phyloP scores from a whole-genome alignment of 2,113 vertebrate species.

The Isichthys henryi region DNA sequence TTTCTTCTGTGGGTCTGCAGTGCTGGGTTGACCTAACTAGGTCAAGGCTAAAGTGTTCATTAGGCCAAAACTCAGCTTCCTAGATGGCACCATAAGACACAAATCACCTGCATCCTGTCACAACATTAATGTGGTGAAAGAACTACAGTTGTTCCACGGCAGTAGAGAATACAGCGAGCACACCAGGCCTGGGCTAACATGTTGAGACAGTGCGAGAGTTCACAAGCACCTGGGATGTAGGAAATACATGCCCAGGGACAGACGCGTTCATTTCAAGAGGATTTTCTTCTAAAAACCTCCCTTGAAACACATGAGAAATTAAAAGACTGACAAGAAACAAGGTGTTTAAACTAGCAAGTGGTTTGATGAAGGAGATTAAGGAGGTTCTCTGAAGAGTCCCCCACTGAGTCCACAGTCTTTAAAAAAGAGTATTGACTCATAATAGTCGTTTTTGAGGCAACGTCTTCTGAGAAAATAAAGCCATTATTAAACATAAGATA shows the following conservation, averaged over 20 bases:
- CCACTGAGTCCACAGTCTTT: neutral
- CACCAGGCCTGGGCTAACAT: neutral
- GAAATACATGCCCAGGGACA: neutral
- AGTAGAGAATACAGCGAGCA: neutral
- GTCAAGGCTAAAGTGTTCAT: conserved; percentile 4
- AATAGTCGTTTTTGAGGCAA: neutral
- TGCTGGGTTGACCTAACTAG: conserved; percentile 8
- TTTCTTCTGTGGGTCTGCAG: neutral
- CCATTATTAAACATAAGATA: neutral
- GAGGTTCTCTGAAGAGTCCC: neutral
- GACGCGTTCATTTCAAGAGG: neutral
- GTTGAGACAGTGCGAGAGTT: neutral
- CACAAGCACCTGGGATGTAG: neutral
- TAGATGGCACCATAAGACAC: neutral
- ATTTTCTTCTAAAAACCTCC: neutral
- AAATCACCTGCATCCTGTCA: neutral
- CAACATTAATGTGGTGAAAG: neutral
- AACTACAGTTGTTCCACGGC: no score
- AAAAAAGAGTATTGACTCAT: neutral
- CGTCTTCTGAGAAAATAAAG: neutral
- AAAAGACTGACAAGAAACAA: neutral
- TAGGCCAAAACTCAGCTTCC: neutral
- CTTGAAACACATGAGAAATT: neutral
- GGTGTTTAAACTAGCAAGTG: neutral
- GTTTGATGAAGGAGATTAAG: neutral